phyloP scores from a whole-genome alignment of 1,140 invertebrate genomes.

The Trialeurodes vaporariorum region DNA sequence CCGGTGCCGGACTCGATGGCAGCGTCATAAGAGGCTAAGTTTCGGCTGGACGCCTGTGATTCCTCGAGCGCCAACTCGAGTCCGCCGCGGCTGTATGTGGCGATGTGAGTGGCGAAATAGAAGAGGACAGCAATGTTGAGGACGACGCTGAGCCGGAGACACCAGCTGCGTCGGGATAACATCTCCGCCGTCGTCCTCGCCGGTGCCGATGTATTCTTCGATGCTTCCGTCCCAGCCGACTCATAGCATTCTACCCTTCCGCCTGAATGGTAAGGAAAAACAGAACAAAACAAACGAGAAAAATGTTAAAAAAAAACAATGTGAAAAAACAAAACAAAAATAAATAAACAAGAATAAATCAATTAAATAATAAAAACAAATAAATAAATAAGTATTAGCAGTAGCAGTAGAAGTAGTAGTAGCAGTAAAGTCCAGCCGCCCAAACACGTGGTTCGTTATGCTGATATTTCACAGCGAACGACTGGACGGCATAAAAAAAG shows the following conservation, averaged over 20 bases:
- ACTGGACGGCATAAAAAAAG: no score
- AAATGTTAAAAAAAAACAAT: no score
- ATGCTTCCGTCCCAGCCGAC: neutral
- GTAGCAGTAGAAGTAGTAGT: no score
- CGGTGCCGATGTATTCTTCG: neutral
- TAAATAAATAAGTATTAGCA: no score
- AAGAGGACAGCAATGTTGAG: conserved; percentile 55
- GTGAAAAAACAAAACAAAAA: no score
- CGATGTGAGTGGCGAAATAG: conserved; percentile 48
- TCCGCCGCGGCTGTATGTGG: conserved; percentile 22
- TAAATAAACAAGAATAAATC: no score
- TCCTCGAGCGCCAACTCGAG: conserved; percentile 13
- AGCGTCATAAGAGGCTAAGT: conserved; percentile 14
- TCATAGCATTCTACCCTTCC: neutral
- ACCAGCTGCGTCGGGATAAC: conserved; percentile 45
- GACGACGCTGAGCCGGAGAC: conserved; percentile 57
- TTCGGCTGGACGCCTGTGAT: conserved; percentile 13
- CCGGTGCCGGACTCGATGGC: conserved; percentile 7
- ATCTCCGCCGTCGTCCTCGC: neutral
- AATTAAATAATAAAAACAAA: no score
- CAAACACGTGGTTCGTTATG: no score
- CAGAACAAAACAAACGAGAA: no score
- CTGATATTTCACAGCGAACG: no score
- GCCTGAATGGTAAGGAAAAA: no score
- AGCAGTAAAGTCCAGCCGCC: no score